phyloP scores from a whole-genome alignment of 2,888 invertebrate genomes.

The Acrocyrtus sp. region DNA sequence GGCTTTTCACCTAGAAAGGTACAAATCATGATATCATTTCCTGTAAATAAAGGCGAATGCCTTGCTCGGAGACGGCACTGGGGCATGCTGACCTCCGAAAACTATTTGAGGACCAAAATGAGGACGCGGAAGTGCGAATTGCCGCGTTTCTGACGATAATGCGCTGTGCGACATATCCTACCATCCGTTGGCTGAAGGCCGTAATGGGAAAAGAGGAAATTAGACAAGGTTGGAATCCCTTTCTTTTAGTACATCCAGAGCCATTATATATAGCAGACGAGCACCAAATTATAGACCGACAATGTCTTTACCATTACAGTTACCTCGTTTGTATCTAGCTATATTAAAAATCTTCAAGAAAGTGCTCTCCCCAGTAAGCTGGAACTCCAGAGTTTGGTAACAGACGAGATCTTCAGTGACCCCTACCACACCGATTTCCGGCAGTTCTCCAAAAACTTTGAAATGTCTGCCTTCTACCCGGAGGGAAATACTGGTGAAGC shows the following conservation, averaged over 20 bases:
- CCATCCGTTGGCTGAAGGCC: constrained; percentile 78
- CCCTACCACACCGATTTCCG: constrained; percentile 88
- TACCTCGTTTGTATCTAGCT: constrained; percentile 95
- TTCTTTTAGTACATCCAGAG: background rate
- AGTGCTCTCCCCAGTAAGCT: constrained; percentile 86
- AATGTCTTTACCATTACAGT: constrained; percentile 70
- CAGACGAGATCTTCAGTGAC: constrained; percentile 79
- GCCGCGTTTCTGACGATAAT: constrained; percentile 89
- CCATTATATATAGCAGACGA: background rate
- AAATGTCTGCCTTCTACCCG: constrained; percentile 87
- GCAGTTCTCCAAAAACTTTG: constrained; percentile 92
- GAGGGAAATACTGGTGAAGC: constrained; percentile 83
- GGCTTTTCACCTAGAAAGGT: background rate
- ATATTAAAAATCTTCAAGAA: constrained; percentile 86
- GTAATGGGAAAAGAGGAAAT: constrained; percentile 78
- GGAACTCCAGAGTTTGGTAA: constrained; percentile 84
- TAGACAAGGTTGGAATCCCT: constrained; percentile 78
- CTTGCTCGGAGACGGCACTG: constrained; percentile 28
- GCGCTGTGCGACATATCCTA: constrained; percentile 84
- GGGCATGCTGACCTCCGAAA: constrained; percentile 71
- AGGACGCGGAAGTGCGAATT: constrained; percentile 86
- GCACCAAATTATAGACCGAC: background rate
- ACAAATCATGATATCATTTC: background rate
- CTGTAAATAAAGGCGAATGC: constrained; percentile 55
- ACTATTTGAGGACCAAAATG: constrained; percentile 75